Conservation (phyloP, 2,113 vertebrate genomes). For the Zootoca vivipara region DNA sequence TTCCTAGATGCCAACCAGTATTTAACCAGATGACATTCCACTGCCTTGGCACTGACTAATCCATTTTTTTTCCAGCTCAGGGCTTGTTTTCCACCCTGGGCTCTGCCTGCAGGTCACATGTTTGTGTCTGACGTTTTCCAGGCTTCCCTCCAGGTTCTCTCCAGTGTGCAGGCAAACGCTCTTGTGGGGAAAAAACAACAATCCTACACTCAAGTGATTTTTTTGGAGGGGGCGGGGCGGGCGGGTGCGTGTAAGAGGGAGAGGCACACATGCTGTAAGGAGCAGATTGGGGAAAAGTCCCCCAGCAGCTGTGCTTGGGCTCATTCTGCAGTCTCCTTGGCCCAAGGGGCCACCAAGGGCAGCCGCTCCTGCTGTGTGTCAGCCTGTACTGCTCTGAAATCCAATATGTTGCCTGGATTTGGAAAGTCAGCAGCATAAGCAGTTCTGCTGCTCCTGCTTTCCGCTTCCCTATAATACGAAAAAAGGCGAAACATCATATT, state of each 20-base stretch:
- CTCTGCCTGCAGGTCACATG: conserved; percentile 33
- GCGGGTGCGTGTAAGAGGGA: background rate
- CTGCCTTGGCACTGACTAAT: background rate
- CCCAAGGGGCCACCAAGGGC: conserved; percentile 1
- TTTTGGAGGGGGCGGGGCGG: conserved; percentile 27
- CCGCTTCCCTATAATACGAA: background rate
- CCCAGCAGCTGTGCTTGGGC: conserved; percentile 38
- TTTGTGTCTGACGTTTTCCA: conserved; percentile 51
- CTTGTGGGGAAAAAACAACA: background rate
- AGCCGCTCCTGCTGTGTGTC: conserved; percentile 11
- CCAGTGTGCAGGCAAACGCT: background rate
- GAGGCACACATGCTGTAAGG: background rate
- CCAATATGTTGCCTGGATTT: conserved; percentile 36
- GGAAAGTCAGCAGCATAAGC: conserved; percentile 34
- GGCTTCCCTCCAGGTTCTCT: conserved; percentile 35
- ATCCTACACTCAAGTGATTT: no score
- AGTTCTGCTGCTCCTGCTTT: conserved; percentile 13
- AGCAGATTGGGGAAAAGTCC: background rate
- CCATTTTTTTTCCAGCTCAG: background rate
- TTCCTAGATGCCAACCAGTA: background rate
- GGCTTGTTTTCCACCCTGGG: background rate
- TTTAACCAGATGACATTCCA: conserved; percentile 24
- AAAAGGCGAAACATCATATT: background rate
- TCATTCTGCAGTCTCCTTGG: conserved; percentile 38
- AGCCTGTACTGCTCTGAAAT: conserved; percentile 34